phyloP scores from a whole-genome alignment of 2,113 vertebrate genomes.

The Condylura cristata region DNA sequence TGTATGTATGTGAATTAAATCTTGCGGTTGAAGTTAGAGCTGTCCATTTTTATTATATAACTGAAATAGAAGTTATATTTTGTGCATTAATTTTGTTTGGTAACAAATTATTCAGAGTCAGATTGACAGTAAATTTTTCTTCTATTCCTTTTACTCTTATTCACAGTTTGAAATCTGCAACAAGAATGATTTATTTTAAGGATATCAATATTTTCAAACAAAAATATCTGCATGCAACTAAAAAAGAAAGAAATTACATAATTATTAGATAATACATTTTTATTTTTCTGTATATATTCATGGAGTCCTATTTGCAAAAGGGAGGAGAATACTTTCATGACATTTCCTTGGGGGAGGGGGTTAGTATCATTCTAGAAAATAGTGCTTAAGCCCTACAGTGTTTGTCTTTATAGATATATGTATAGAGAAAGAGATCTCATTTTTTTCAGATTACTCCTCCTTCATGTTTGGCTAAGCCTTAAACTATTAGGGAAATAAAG shows the following conservation, averaged over 20 bases:
- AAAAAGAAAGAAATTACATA: neutral
- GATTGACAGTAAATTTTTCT: neutral
- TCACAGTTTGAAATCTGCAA: conserved; percentile 5
- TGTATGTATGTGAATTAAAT: neutral
- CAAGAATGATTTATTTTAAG: neutral
- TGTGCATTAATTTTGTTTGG: neutral
- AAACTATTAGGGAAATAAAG: neutral
- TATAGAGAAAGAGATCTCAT: neutral
- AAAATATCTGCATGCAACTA: neutral
- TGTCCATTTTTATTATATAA: conserved; percentile 27
- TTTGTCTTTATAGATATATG: neutral
- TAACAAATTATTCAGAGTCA: conserved; percentile 24
- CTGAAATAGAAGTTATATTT: neutral
- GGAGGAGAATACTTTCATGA: neutral
- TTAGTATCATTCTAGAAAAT: conserved; percentile 54
- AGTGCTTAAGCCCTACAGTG: conserved; percentile 5
- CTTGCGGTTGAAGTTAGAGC: neutral
- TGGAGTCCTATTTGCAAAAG: neutral
- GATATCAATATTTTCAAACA: neutral
- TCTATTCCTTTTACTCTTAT: neutral
- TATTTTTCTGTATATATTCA: neutral
- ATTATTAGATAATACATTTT: neutral
- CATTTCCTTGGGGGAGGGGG: conserved; percentile 48
- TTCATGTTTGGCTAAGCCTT: conserved; percentile 50
- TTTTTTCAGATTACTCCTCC: conserved; percentile 54